phyloP scores from a whole-genome alignment of 2,797 vertebrate genomes.

The Pseudomugil tenellus region DNA sequence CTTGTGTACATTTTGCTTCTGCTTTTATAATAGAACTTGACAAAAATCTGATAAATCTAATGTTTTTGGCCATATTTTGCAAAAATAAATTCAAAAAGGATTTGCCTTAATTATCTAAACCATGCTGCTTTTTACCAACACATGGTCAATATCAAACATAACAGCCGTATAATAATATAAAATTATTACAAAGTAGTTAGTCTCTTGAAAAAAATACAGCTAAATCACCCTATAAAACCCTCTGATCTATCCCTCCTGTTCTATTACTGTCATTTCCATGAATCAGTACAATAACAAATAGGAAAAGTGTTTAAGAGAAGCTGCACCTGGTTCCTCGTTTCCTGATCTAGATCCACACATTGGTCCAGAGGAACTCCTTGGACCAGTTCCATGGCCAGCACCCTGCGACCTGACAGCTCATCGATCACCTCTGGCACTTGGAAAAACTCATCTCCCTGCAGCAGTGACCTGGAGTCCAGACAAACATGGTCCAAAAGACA shows the following conservation, averaged over 20 bases:
- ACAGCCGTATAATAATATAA: background rate
- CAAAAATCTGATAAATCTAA: no score
- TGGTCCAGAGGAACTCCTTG: slow-evolving; percentile 88
- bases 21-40: background rate
- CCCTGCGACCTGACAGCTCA: slow-evolving; percentile 81
- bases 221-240: background rate
- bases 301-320: background rate
- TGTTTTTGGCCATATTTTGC: background rate
- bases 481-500: background rate
- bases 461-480: slow-evolving; percentile 76
- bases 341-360: slow-evolving; percentile 86
- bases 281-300: background rate
- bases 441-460: slow-evolving; percentile 84
- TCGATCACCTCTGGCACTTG: slow-evolving; percentile 86
- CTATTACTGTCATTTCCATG: background rate
- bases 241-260: background rate
- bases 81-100: background rate
- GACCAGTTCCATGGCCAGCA: slow-evolving; percentile 89
- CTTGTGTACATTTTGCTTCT: no score
- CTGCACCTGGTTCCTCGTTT: slow-evolving; percentile 85
- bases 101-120: background rate
- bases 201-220: background rate
- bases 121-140: background rate
- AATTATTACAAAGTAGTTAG: background rate
- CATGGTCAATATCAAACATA: background rate